A percentile compares a stretch with the other conserved stretches of the same genome.
Evolutionary conservation across 2,888 invertebrate species (phyloP).

Genomic region (Heliconius erato): DNA sequence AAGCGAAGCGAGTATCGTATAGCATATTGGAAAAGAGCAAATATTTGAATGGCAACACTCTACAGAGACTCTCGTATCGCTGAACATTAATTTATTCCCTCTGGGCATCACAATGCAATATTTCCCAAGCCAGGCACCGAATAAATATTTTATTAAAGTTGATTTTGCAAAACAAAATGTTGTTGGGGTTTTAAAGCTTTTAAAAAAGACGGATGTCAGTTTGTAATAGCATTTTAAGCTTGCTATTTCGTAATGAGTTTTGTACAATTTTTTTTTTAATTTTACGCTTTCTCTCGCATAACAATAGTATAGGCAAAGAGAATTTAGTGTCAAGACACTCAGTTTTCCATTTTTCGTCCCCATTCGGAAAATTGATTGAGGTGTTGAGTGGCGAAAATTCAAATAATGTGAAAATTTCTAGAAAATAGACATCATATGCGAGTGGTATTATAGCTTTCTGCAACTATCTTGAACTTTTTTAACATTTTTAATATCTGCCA

Average conservation of each 20-base stretch:
- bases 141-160: constrained; percentile 41
- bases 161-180: constrained; percentile 29
- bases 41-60: constrained; percentile 51
- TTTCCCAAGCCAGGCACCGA: constrained; percentile 54
- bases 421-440: too few relatives aligned
- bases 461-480: too few relatives aligned
- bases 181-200: constrained; percentile 10
- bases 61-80: constrained; percentile 51
- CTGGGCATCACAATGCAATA: constrained; percentile 60
- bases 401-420: too few relatives aligned
- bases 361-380: too few relatives aligned
- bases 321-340: not conserved
- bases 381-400: too few relatives aligned
- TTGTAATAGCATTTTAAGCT: not conserved
- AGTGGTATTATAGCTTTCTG: too few relatives aligned
- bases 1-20: not conserved
- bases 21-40: constrained; percentile 49
- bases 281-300: not conserved
- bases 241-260: not conserved
- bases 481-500: too few relatives aligned
- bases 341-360: not conserved
- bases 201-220: constrained; percentile 9
- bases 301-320: not conserved
- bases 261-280: not conserved
- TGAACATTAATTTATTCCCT: constrained; percentile 63